These are phyloP conservation scores for Drosophila simulans DNA, from an alignment of 1,140 invertebrate species.

Conservation along the genomic window DNA sequence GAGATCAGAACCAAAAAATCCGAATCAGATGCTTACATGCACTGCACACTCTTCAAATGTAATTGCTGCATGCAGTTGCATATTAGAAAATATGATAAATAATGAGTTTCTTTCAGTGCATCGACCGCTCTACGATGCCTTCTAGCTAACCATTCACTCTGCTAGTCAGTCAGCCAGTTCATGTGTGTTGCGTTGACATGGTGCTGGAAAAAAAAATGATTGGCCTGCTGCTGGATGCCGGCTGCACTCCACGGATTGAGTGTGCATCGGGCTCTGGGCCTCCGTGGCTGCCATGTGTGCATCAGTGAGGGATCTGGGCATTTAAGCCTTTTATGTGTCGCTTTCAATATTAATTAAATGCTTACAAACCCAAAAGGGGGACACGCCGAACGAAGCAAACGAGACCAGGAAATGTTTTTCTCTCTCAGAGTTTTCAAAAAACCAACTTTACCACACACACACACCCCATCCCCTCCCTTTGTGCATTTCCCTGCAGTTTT, in stretches of 20 bases:
- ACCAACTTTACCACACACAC: background rate
- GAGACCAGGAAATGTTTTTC: slow-evolving; percentile 14
- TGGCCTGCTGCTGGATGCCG: slow-evolving; percentile 41
- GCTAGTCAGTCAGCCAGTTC: slow-evolving; percentile 23
- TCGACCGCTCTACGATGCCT: slow-evolving; percentile 6
- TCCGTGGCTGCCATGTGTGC: slow-evolving; percentile 7
- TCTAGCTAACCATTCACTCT: slow-evolving; percentile 28
- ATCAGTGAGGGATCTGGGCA: slow-evolving; percentile 49
- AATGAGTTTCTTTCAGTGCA: background rate
- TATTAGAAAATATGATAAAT: no score
- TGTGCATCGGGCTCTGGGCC: slow-evolving; percentile 1
- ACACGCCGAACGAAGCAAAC: slow-evolving; percentile 13
- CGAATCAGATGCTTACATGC: background rate
- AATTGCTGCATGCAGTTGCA: no score
- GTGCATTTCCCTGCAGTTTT: background rate
- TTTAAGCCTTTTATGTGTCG: slow-evolving; percentile 61
- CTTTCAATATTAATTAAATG: slow-evolving; percentile 71
- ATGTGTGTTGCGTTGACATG: slow-evolving; percentile 53
- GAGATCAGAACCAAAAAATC: no score
- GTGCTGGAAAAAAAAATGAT: slow-evolving; percentile 55
- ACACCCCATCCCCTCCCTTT: background rate
- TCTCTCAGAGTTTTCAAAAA: slow-evolving; percentile 1
- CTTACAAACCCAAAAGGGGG: slow-evolving; percentile 47
- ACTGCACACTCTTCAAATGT: background rate
- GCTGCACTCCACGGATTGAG: slow-evolving; percentile 33